A percentile compares a stretch with the other conserved stretches of the same genome.
These are phyloP conservation scores for Hydrolagus colliei DNA, from an alignment of 2,797 vertebrate species.

Conservation along the genomic window DNA sequence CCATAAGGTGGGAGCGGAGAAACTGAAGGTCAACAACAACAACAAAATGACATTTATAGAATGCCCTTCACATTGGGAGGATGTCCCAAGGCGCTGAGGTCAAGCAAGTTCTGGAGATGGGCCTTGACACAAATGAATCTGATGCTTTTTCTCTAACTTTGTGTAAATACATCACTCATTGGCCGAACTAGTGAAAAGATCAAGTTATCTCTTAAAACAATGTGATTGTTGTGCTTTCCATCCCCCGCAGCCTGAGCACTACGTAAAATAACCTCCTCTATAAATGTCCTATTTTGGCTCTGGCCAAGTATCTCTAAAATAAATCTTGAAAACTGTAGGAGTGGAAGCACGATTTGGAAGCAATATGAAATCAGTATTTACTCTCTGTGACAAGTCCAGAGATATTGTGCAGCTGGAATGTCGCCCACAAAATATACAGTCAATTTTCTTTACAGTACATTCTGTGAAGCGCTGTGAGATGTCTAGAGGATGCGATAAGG, in stretches of 20 bases:
- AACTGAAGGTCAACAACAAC: no score
- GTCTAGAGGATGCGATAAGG: no score
- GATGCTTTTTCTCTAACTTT: not conserved
- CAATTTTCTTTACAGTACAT: not conserved
- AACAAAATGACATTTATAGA: no score
- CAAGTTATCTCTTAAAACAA: constrained; percentile 9
- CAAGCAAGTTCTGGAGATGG: no score
- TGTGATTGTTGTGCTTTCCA: not conserved
- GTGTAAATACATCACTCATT: not conserved
- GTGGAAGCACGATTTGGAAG: not conserved
- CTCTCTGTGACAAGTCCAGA: not conserved
- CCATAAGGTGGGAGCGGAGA: no score
- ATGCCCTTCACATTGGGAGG: no score
- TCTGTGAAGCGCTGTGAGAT: not conserved
- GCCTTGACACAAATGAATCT: constrained; percentile 3
- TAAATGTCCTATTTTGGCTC: not conserved
- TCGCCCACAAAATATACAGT: no score
- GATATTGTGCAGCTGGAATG: constrained; percentile 1
- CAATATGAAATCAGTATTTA: not conserved
- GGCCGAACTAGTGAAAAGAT: not conserved
- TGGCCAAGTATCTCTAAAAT: not conserved
- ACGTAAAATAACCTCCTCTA: not conserved
- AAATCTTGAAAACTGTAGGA: constrained; percentile 9
- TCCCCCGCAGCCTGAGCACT: not conserved
- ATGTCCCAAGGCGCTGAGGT: no score